These are phyloP conservation scores for Falco novaeseelandiae DNA, from an alignment of 2,797 vertebrate species.

Conservation along the genomic window DNA sequence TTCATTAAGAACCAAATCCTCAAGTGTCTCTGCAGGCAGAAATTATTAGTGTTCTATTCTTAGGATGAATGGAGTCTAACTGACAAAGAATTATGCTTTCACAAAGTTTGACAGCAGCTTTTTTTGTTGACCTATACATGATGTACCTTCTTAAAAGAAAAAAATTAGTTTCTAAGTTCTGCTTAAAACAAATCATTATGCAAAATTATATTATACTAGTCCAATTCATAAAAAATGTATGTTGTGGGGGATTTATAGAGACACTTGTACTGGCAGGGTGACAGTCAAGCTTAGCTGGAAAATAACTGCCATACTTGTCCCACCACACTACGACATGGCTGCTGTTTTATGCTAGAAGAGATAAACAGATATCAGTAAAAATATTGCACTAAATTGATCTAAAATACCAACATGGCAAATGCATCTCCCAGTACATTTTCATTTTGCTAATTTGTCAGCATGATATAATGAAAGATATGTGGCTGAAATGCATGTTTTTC, in stretches of 20 bases:
- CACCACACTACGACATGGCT: neutral
- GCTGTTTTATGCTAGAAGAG: neutral
- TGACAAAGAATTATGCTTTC: conserved; percentile 57
- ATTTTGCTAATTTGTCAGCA: neutral
- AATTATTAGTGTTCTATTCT: conserved; percentile 72
- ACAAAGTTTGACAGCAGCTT: conserved; percentile 43
- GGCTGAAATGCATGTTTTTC: neutral
- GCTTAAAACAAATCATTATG: neutral
- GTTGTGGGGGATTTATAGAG: neutral
- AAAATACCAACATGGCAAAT: neutral
- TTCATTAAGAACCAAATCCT: conserved; percentile 64
- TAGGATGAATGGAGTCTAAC: conserved; percentile 40
- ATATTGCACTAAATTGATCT: neutral
- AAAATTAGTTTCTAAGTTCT: neutral
- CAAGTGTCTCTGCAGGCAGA: conserved; percentile 63
- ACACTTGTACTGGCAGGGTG: neutral
- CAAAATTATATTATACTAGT: neutral
- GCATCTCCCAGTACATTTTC: neutral
- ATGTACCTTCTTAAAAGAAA: neutral
- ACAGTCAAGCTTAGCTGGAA: neutral
- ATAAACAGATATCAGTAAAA: neutral
- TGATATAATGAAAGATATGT: neutral
- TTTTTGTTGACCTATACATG: conserved; percentile 40
- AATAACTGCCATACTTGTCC: neutral
- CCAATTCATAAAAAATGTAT: neutral